Conservation (phyloP, 2,888 invertebrate species). For the Phymatocera aterrima region DNA sequence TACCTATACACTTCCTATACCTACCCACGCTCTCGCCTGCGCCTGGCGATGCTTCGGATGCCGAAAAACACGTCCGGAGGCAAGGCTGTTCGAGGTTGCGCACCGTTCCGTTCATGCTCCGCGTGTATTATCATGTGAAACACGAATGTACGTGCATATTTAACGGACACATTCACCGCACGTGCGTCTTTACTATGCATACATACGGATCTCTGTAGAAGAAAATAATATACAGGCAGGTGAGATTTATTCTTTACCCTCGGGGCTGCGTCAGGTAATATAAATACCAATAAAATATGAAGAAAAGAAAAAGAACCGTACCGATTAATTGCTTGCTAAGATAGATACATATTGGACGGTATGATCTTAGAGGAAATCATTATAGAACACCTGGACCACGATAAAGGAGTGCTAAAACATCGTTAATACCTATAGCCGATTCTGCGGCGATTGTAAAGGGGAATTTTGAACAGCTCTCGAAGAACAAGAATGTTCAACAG, state of each 20-base stretch:
- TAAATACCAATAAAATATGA: conserved; percentile 22
- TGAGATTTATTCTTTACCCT: conserved; percentile 32
- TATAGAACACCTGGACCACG: background rate
- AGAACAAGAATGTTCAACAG: background rate
- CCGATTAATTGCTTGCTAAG: background rate
- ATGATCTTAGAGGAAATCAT: background rate
- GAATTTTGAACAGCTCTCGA: background rate
- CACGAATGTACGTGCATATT: conserved; percentile 34
- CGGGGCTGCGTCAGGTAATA: conserved; percentile 28
- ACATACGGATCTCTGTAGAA: background rate
- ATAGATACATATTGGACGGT: background rate
- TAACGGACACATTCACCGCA: background rate
- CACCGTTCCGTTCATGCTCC: conserved; percentile 28
- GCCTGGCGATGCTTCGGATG: conserved; percentile 10
- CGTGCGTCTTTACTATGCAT: conserved; percentile 3
- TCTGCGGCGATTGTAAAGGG: background rate
- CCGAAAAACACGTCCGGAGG: conserved; percentile 44
- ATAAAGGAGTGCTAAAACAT: background rate
- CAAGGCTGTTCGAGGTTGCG: conserved; percentile 49
- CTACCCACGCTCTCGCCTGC: background rate
- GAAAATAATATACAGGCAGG: conserved; percentile 21
- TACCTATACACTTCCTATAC: background rate
- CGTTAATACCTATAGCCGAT: background rate
- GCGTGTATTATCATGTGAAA: conserved; percentile 40
- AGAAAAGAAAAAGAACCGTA: conserved; percentile 4